These are phyloP conservation scores for Coleophora deauratella DNA, from an alignment of 2,888 invertebrate species.

Conservation along the genomic window DNA sequence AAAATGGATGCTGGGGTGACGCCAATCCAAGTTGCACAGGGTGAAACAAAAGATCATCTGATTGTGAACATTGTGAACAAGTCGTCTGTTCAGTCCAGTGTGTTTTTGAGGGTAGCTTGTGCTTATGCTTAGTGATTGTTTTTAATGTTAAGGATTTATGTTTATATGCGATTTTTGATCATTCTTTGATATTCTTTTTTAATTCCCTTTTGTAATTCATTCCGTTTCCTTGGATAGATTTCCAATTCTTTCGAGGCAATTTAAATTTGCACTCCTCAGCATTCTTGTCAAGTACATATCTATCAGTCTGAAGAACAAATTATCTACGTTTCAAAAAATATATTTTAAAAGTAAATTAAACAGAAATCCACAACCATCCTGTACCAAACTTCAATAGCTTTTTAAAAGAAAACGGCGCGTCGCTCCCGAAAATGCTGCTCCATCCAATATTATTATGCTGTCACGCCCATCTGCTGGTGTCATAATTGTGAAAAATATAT, in stretches of 20 bases:
- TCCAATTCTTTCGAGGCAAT: no score
- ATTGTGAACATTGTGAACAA: conserved; percentile 3
- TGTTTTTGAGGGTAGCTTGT: conserved; percentile 6
- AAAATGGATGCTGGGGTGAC: conserved; percentile 46
- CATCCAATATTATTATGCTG: conserved; percentile 32
- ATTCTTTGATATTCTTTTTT: no score
- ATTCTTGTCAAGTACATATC: no score
- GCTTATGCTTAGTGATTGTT: no score
- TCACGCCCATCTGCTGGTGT: conserved; percentile 53
- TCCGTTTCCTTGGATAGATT: no score
- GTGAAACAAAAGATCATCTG: background rate
- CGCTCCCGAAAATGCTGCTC: conserved; percentile 31
- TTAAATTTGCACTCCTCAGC: no score
- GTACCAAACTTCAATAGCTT: conserved; percentile 31
- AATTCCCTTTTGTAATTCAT: no score
- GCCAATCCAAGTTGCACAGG: conserved; percentile 3
- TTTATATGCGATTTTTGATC: no score
- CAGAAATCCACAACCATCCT: conserved; percentile 23
- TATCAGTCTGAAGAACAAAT: no score
- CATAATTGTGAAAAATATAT: conserved; percentile 54
- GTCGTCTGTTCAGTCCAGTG: background rate
- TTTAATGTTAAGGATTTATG: no score
- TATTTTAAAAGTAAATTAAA: no score
- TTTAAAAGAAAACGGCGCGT: conserved; percentile 30
- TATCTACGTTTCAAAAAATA: no score